Conservation (phyloP, 2,888 invertebrate species). For the Athalia rosae region DNA sequence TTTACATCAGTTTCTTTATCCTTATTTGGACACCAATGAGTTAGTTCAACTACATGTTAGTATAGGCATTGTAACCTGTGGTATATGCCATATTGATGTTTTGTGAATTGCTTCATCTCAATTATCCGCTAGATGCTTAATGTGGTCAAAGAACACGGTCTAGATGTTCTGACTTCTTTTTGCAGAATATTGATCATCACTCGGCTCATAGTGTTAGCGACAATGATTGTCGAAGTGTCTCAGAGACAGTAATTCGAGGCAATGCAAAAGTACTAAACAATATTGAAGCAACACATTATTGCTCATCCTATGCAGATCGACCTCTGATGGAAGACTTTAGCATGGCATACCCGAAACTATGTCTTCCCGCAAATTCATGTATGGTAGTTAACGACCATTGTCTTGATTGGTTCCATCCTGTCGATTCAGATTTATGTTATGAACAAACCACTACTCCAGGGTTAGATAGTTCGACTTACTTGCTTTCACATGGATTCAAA, state of each 20-base stretch:
- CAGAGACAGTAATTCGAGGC: not conserved
- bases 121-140: not conserved
- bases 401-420: not conserved
- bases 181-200: slow-evolving; percentile 10
- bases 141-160: not conserved
- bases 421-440: slow-evolving; percentile 1
- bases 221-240: not conserved
- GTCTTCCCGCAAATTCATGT: not conserved
- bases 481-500: not conserved
- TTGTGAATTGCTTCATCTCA: not conserved
- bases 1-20: slow-evolving; percentile 59
- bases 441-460: not conserved
- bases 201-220: not conserved
- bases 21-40: slow-evolving; percentile 59
- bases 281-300: not conserved
- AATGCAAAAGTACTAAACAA: not conserved
- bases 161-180: not conserved
- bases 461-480: not conserved
- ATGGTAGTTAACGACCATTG: not conserved
- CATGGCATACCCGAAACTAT: not conserved
- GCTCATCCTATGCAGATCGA: not conserved
- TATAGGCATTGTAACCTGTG: slow-evolving; percentile 21
- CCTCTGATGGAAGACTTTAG: not conserved
- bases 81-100: not conserved
- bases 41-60: slow-evolving; percentile 56